Evolutionary conservation across 2,888 invertebrate species (phyloP), one percentile per base, ranked within the genome.

Genomic region (Druceiella hillmani): DNA sequence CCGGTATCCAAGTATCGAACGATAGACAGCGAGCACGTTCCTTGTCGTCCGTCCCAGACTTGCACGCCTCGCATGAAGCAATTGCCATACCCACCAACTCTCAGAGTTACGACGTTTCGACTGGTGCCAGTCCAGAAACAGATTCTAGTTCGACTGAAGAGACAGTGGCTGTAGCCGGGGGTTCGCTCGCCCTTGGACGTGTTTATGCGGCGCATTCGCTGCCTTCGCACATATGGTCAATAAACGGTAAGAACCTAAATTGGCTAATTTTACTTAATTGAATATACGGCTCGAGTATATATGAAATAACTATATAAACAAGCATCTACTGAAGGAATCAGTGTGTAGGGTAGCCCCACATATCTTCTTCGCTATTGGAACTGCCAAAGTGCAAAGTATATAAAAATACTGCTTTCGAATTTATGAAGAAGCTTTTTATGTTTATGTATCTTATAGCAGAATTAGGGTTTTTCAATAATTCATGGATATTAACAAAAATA

Each of bases 161-260:
- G 52, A 74, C 76, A 2, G 65, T 59, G 1, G 33, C 24, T 4
- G 31, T 41, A 7, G 53, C 69, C 1, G 65, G 64, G 27, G 61
- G 66, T 2, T 64, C 69, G 5, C 67, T 82, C 47, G 78, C 81
- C 39, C 73, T 84, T 33, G 84, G 87, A 42, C 74, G 88, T 48
- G 88, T 89, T 20, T 89, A 87, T 58, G 84, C 89, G 43, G 88
- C 90, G 53, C 89, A 90, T 64, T 90, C 89, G 54, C 73, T 90
- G 69, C 90, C 90, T 58, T 87, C 89, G 52, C 90, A 90, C 68
- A 88, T 91, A 73, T 90, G 89, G 88, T 88, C 90, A 52, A 75
- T 90, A 55, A 89, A 91, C 65, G 90, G 88, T 88, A 62, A 81
- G 83, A 68, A n/a, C n/a, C n/a, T n/a, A n/a, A n/a, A n/a, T n/a